Percentiles rank a stretch among this genome's conserved stretches.
phyloP scores from a whole-genome alignment of 2,888 invertebrate species.

The Meandrusa payeni region DNA sequence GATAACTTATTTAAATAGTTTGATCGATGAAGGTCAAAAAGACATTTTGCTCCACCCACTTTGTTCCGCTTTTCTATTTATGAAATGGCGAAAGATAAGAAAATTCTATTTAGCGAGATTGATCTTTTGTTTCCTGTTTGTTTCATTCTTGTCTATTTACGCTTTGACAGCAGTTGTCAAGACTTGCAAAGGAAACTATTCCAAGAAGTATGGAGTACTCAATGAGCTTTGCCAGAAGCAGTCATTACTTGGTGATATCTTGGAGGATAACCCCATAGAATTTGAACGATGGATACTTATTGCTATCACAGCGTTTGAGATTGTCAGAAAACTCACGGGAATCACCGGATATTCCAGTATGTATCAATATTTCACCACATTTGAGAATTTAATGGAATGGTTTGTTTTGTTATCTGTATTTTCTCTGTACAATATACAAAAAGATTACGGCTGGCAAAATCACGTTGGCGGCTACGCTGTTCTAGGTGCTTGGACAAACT shows the following conservation, averaged over 20 bases:
- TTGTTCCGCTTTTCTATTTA: constrained; percentile 92
- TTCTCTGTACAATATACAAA: constrained; percentile 88
- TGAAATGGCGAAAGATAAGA: constrained; percentile 94
- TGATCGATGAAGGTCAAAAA: constrained; percentile 94
- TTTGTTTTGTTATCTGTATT: constrained; percentile 91
- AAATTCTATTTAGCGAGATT: constrained; percentile 92
- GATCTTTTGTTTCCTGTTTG: constrained; percentile 89
- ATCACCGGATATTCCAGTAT: constrained; percentile 90
- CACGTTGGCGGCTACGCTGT: constrained; percentile 93
- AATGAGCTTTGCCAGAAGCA: constrained; percentile 88
- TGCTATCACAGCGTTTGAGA: constrained; percentile 88
- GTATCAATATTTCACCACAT: constrained; percentile 89
- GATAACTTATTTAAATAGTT: constrained; percentile 91
- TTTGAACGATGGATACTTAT: constrained; percentile 90
- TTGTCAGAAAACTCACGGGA: constrained; percentile 88
- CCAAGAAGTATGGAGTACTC: constrained; percentile 76
- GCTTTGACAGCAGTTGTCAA: constrained; percentile 89
- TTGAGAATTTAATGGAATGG: constrained; percentile 93
- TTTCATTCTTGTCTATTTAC: constrained; percentile 88
- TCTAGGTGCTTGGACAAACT: constrained; percentile 91
- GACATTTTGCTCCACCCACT: constrained; percentile 92
- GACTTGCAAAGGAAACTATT: constrained; percentile 80
- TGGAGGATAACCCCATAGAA: constrained; percentile 88
- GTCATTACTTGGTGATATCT: constrained; percentile 85
- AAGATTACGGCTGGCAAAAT: constrained; percentile 91